Base-by-base conservation (phyloP, 2,797 vertebrate species). In the Coreius guichenoti region DNA sequence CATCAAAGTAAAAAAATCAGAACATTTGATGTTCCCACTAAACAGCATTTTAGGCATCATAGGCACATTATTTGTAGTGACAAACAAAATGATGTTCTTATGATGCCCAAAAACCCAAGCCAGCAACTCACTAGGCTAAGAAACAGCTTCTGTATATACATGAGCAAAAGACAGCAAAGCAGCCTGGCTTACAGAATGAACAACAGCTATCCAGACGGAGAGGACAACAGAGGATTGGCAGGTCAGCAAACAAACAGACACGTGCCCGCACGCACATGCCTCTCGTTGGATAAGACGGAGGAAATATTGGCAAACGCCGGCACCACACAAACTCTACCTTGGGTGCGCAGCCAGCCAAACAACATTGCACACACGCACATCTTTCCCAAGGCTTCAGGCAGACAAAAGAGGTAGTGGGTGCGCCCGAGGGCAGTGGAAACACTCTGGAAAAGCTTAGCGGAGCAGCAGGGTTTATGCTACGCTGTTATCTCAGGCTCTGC, bases 401-500 rank as follows among this genome's bases (percentile, higher is more conserved):
- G 70, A 78, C 56, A 77, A 36, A 83, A 61, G 67, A 68, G 85
- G 67, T 83, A 70, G 68, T 43, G 85, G 78, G 56, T 81, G 54
- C n/a, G 72, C 77, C 87, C 26, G 63, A 76, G 81, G 87, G 74
- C 33, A 77, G 36, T 78, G 84, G 61, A 80, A 75, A 86, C 45
- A n/a, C 82, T 75, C 73, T 85, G 89, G 86, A 88, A 90, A 88
- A 85, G 90, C 91, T 88, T 78, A 86, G 58, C 9, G n/a, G 77
- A 88, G 90, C 89, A 90, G 67, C 75, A 72, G 91, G 90, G 89
- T 90, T 88, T 80, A 82, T 76, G 74, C 80, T 84, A 67, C 33
- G n/a, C 81, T 79, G 87, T 93, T 94, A 94, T 94, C 94, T 94
- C 88, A 87, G 87, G 87, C 89, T 84, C 87, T 82, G 75, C 93